Evolutionary conservation across 2,113 vertebrate genomes (phyloP), one percentile per base, ranked within the genome.

Genomic region (Equus quagga): DNA sequence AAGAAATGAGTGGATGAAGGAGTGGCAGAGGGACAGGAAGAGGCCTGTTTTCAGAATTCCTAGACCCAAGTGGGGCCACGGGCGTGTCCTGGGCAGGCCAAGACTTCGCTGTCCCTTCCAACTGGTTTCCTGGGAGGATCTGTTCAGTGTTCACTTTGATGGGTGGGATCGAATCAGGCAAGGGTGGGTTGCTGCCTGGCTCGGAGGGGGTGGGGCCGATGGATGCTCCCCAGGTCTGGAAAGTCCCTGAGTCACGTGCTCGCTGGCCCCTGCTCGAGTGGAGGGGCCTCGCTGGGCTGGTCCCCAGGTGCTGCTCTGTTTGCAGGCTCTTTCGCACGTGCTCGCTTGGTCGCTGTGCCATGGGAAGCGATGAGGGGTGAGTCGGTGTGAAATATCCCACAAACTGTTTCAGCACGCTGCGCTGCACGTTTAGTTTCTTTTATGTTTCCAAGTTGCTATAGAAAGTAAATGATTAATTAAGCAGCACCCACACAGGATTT

Each of bases 381-480:
- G 46, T 44, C 3, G 18, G 28, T 0, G 28, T 6, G 51, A 23
- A 11, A 6, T 41, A 75, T 81, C 54, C n/a, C 3, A 8, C 75
- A 21, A 14, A 24, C 36, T 3, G 8, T 21, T 70, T 33, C 28
- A 7, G 85, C 33, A 5, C 26, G 36, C 36, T 41, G 36, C 36
- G 0, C 28, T 8, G 76, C n/a, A 3, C 31, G 2, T 23, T 41
- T 5, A 26, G 10, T 36, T n/a, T 33, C 60, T 44, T 44, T 65
- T 18, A 26, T 82, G 75, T 89, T 81, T 93, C 96, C 56, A 26
- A 65, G 85, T 86, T 95, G 89, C 76, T 31, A 1, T 19, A 73
- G 85, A 81, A 91, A 93, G 91, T 92, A 84, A 78, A 56, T 73
- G 97, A 91, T 93, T 76, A 95, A 95, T 96, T 97, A 90, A 83